Evolutionary conservation across 30 jellyfish, hydroid and myxozoan species (phyloP).

Genomic region (Aurelia sp.): DNA sequence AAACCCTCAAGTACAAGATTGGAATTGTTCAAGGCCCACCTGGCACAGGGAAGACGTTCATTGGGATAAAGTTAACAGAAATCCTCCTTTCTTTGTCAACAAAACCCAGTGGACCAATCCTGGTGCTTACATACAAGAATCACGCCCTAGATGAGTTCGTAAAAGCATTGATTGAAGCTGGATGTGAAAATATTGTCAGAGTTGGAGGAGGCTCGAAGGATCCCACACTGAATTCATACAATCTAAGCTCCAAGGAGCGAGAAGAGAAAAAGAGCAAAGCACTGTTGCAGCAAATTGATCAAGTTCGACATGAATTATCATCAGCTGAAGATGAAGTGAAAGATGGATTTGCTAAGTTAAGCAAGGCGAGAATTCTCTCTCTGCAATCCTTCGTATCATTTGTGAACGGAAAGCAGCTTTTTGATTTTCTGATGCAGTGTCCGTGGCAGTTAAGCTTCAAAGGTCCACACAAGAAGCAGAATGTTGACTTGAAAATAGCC

Average conservation of each 20-base stretch:
- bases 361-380: slow-evolving; percentile 9
- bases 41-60: slow-evolving; percentile 80
- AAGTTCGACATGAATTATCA: neutral
- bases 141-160: slow-evolving; percentile 88
- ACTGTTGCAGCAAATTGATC: slow-evolving; percentile 13
- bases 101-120: slow-evolving; percentile 45
- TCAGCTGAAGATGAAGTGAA: slow-evolving; percentile 21
- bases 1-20: slow-evolving; percentile 31
- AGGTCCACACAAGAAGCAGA: neutral
- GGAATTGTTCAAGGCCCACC: slow-evolving; percentile 91
- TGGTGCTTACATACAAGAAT: slow-evolving; percentile 79
- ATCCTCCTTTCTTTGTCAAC: slow-evolving; percentile 43
- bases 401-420: slow-evolving; percentile 27
- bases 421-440: neutral
- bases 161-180: slow-evolving; percentile 24
- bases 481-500: neutral
- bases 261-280: slow-evolving; percentile 6
- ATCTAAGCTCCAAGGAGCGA: slow-evolving; percentile 1
- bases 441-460: neutral
- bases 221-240: neutral
- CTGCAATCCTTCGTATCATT: slow-evolving; percentile 9
- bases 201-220: slow-evolving; percentile 70
- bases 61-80: slow-evolving; percentile 66
- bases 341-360: slow-evolving; percentile 19
- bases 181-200: slow-evolving; percentile 34